These are phyloP conservation scores for Bombus superbus DNA, from an alignment of 1,140 invertebrate species.

Conservation along the genomic window DNA sequence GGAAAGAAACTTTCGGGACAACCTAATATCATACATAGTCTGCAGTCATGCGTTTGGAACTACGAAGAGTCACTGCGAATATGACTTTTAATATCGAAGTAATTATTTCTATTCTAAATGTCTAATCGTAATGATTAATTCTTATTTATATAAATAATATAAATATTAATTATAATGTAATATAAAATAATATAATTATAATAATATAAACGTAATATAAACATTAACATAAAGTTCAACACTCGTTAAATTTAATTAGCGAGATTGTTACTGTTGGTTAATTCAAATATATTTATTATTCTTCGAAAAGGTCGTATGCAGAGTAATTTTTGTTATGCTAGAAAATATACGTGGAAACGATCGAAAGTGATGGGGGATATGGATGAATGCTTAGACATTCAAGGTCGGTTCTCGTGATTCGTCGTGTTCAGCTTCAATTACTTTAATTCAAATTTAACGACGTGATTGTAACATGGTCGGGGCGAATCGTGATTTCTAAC, in stretches of 20 bases:
- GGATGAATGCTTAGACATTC: neutral
- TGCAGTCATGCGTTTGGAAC: no score
- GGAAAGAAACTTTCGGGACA: no score
- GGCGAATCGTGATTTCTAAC: neutral
- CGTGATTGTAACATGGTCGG: neutral
- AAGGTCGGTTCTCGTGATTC: neutral
- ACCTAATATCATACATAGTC: no score
- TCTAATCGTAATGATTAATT: no score
- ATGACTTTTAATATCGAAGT: no score
- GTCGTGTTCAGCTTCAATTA: neutral
- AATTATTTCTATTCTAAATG: no score
- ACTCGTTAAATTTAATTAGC: neutral
- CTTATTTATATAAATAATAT: no score
- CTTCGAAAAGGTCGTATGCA: neutral
- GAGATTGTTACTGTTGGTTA: neutral
- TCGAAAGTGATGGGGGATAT: neutral
- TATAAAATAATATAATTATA: no score
- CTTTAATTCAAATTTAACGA: neutral
- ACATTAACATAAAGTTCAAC: neutral
- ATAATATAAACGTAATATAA: no score
- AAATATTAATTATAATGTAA: no score
- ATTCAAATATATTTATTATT: neutral
- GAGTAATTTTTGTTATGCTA: neutral
- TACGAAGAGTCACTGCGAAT: no score
- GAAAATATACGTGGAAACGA: no score